Evolutionary conservation across 2,797 vertebrate species (phyloP).

Genomic region (Heliangelus exortis): DNA sequence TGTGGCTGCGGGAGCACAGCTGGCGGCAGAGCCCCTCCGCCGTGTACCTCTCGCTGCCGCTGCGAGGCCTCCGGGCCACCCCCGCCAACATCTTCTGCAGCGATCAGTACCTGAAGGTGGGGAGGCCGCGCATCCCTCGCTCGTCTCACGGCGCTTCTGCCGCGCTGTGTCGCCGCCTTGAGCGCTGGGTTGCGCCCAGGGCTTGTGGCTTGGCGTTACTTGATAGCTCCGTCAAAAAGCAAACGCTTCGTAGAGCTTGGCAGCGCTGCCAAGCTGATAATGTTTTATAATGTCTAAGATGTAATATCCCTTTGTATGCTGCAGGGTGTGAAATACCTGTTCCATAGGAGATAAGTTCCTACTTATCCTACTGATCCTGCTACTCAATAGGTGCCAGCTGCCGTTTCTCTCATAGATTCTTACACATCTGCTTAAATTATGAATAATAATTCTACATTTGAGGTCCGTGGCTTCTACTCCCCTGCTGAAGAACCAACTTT

Average conservation of each 20-base stretch:
- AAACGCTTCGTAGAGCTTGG: rapidly evolving
- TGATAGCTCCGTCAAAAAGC: not conserved
- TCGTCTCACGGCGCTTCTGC: not conserved
- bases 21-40: constrained; percentile 85
- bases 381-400: not conserved
- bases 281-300: not conserved
- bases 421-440: rapidly evolving
- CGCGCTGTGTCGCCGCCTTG: rapidly evolving
- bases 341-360: too few species aligned
- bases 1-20: constrained; percentile 80
- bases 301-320: rapidly evolving
- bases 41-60: constrained; percentile 84
- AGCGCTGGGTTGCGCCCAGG: rapidly evolving
- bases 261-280: rapidly evolving
- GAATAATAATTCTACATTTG: not conserved
- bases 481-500: not conserved
- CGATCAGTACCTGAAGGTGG: constrained; percentile 91
- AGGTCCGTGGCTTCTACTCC: not conserved
- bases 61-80: constrained; percentile 79
- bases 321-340: not conserved
- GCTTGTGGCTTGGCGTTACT: rapidly evolving
- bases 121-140: not conserved
- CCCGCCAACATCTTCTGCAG: constrained; percentile 83
- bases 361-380: rapidly evolving
- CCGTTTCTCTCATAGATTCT: not conserved